Percentiles rank a stretch among this genome's conserved stretches.
Conservation (phyloP, 2,797 vertebrate species). For the Eulemur mongoz region DNA sequence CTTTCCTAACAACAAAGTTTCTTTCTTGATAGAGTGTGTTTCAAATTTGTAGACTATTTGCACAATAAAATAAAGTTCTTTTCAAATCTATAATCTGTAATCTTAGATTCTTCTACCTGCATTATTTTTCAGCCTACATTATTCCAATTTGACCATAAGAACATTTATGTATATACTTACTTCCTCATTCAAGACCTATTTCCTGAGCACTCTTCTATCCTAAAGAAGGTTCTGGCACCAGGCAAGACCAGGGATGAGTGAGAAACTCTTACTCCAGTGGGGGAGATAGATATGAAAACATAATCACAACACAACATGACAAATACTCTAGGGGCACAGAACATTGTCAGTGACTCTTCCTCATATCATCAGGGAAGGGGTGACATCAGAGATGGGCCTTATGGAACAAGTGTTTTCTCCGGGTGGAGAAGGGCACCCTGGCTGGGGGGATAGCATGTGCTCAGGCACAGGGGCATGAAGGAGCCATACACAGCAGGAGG, state of each 20-base stretch:
- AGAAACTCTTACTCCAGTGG: neutral
- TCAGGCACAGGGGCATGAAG: neutral
- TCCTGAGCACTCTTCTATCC: neutral
- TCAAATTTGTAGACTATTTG: neutral
- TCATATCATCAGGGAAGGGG: neutral
- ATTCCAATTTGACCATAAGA: neutral
- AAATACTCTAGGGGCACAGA: neutral
- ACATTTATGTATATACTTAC: neutral
- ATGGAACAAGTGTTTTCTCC: neutral
- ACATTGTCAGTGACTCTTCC: neutral
- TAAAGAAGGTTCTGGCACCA: neutral
- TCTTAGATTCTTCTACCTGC: neutral
- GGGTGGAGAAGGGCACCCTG: neutral
- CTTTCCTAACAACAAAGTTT: neutral
- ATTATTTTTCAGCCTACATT: neutral
- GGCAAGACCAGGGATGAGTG: neutral
- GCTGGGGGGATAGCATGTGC: neutral
- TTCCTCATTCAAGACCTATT: neutral
- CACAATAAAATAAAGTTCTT: slow-evolving; percentile 27
- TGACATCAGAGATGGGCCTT: neutral
- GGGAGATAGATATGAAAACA: neutral
- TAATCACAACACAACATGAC: neutral
- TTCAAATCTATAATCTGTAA: neutral
- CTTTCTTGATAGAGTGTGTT: neutral
- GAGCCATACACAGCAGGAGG: neutral